Base-by-base conservation (phyloP, 2,113 vertebrate species). In the Pomatorhinus ruficollis region DNA sequence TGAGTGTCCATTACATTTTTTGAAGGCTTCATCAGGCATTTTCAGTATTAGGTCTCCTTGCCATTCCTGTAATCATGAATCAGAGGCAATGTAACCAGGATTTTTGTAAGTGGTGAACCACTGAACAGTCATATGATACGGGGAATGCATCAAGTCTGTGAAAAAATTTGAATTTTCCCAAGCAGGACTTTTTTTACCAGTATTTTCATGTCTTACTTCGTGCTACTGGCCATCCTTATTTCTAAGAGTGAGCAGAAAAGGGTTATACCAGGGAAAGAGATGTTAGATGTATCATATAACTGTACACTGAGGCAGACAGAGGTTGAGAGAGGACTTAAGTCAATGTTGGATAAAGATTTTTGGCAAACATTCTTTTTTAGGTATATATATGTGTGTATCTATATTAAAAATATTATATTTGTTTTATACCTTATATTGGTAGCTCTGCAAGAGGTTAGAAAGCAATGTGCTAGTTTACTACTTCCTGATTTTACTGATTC, bases 91-190 rank as follows among this genome's bases (percentile, higher is more conserved):
- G 24, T 18, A 70, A 54, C n/a, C 21, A 31, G 4, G 30, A 22
- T 28, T 79, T 61, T 61, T 66, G 6, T n/a, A 25, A 64, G 23
- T n/a, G 18, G 10, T 24, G 42, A 80, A 27, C 30, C 40, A 59
- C 21, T 65, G 25, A 53, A 33, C 18, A 54, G 22, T 53, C 37
- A 25, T 16, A 15, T 6, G 18, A 13, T 30, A 57, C 13, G 15
- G 12, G 5, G 35, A 76, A 65, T 35, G 30, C 20, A 52, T 11
- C 17, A 64, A 6, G 7, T 47, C 22, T 3, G 0, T 1, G 1
- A 28, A 81, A 66, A 22, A 24, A 4, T 8, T 35, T 12, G 2
- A 0, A 3, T 56, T 69, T 77, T 68, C 25, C 16, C 11, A 40
- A 66, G 14, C 11, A 52, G 8, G 28, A 42, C 11, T 44, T 53